Evolutionary conservation across 2,888 invertebrate genomes (phyloP).

Genomic region (Loripinus fragilis): DNA sequence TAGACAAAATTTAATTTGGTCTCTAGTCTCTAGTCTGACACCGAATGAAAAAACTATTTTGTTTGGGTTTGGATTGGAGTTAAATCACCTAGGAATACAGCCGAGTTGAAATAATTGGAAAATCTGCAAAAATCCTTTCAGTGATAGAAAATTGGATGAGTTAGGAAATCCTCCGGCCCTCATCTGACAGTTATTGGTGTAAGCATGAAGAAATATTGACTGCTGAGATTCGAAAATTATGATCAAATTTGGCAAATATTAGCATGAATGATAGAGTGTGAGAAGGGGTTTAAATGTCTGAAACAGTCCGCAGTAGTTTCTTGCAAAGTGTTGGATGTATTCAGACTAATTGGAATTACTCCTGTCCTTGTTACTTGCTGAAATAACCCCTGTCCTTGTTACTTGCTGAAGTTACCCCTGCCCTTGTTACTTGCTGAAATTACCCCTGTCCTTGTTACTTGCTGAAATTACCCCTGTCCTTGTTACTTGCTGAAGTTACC

Average conservation of each 20-base stretch:
- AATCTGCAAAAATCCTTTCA: conserved; percentile 25
- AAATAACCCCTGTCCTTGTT: too few species aligned
- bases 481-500: too few species aligned
- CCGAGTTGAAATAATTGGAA: conserved; percentile 26
- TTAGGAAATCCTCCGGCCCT: conserved; percentile 4
- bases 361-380: too few species aligned
- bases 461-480: too few species aligned
- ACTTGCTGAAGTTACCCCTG: too few species aligned
- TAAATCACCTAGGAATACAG: conserved; percentile 16
- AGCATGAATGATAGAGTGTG: conserved; percentile 33
- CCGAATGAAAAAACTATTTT: conserved; percentile 25
- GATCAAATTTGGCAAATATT: conserved; percentile 28
- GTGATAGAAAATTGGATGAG: conserved; percentile 10
- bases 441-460: too few species aligned
- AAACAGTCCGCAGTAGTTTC: too few species aligned
- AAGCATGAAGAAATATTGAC: conserved; percentile 4
- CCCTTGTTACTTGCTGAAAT: too few species aligned
- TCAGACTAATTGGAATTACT: too few species aligned
- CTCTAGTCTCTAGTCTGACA: conserved; percentile 33
- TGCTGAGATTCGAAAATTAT: conserved; percentile 21
- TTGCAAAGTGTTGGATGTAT: too few species aligned
- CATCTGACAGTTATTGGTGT: conserved; percentile 4
- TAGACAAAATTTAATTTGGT: conserved; percentile 55
- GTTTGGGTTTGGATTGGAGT: conserved; percentile 26
- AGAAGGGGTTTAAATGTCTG: too few species aligned